These are phyloP conservation scores for Vespertilio murinus DNA, from an alignment of 2,797 vertebrate genomes.

Conservation along the genomic window DNA sequence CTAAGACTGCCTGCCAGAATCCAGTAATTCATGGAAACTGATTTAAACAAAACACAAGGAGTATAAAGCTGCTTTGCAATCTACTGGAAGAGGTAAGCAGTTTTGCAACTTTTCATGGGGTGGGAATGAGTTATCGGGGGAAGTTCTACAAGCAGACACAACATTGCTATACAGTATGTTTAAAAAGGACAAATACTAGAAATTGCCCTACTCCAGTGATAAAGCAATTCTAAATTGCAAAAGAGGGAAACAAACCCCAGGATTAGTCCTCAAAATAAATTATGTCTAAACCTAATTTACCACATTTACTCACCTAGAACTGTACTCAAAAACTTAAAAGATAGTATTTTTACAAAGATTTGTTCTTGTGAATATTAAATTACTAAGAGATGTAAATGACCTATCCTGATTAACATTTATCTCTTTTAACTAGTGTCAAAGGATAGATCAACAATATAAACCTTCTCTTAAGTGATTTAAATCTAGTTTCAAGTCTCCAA, in stretches of 20 bases:
- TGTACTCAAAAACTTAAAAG: neutral
- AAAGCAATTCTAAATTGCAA: neutral
- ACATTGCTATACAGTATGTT: neutral
- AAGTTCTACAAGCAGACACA: neutral
- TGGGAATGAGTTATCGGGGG: neutral
- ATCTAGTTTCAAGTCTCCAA: neutral
- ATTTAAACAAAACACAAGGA: neutral
- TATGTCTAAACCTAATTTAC: neutral
- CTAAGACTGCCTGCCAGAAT: neutral
- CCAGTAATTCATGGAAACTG: neutral
- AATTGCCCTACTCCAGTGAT: neutral
- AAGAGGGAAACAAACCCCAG: neutral
- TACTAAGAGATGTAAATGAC: constrained; percentile 15
- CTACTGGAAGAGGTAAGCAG: neutral
- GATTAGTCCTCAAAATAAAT: constrained; percentile 12
- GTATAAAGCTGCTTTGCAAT: neutral
- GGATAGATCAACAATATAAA: neutral
- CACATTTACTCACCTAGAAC: neutral
- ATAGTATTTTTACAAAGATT: constrained; percentile 3
- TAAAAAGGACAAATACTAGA: constrained; percentile 9
- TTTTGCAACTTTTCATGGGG: neutral
- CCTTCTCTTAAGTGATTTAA: constrained; percentile 31
- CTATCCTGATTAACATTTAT: constrained; percentile 4
- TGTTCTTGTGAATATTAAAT: neutral
- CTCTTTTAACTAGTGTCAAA: neutral